Conservation (phyloP, 2,888 invertebrate species). For the Cyclophora albipunctata region DNA sequence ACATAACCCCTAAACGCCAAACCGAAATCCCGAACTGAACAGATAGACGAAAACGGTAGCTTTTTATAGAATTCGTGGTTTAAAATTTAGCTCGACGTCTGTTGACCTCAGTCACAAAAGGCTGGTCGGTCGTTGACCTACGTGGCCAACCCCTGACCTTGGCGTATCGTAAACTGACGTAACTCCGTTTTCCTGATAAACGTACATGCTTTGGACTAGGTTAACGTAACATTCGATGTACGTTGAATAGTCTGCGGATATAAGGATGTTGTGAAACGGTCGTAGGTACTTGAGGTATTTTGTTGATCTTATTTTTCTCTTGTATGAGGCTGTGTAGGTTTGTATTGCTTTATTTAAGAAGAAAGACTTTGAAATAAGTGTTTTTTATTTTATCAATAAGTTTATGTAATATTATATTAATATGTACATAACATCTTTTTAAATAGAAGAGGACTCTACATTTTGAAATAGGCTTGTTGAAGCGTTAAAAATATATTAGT, state of each 20-base stretch:
- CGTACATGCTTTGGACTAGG: slow-evolving; percentile 27
- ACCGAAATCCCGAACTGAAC: background rate
- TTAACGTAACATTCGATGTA: slow-evolving; percentile 7
- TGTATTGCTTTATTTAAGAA: too few species aligned
- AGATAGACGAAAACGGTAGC: slow-evolving; percentile 12
- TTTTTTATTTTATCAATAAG: too few species aligned
- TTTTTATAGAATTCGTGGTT: slow-evolving; percentile 18
- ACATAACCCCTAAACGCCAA: background rate
- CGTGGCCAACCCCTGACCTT: slow-evolving; percentile 73
- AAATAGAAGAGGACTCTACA: too few species aligned
- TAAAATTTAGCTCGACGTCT: slow-evolving; percentile 28
- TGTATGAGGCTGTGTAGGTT: too few species aligned
- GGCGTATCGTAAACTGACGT: slow-evolving; percentile 68
- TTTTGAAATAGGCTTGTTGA: too few species aligned
- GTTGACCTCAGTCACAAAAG: slow-evolving; percentile 58
- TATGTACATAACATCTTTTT: too few species aligned
- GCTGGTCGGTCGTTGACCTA: slow-evolving; percentile 65
- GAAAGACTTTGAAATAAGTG: too few species aligned
- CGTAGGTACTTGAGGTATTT: background rate
- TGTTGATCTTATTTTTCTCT: too few species aligned
- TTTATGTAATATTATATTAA: too few species aligned
- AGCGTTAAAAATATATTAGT: too few species aligned
- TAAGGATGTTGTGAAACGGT: too few species aligned
- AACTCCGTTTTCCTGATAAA: slow-evolving; percentile 45
- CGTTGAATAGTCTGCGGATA: slow-evolving; percentile 2